These are phyloP conservation scores for Eumacrocentrus americanus DNA, from an alignment of 2,888 invertebrate genomes.

Conservation along the genomic window DNA sequence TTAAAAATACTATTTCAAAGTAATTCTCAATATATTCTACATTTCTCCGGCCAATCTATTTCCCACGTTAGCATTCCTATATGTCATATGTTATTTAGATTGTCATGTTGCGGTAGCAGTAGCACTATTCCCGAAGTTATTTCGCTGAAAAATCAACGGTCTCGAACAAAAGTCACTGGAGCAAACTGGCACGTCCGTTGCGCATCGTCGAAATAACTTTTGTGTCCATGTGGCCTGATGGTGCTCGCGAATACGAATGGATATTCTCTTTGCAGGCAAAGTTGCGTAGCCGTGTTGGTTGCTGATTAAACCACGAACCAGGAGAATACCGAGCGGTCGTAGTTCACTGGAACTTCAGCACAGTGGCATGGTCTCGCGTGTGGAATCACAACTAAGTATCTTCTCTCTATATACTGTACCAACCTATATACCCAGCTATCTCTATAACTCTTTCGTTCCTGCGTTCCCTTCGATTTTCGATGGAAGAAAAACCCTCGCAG, in stretches of 20 bases:
- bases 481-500: too few species aligned
- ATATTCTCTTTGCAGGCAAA: constrained; percentile 26
- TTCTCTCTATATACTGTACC: constrained; percentile 1
- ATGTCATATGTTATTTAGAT: too few species aligned
- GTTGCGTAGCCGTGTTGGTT: constrained; percentile 43
- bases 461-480: constrained; percentile 9
- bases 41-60: too few species aligned
- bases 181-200: constrained; percentile 16
- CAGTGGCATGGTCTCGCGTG: neutral
- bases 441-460: neutral
- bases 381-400: constrained; percentile 19
- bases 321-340: constrained; percentile 46
- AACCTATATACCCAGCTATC: neutral
- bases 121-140: constrained; percentile 5
- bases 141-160: constrained; percentile 19
- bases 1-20: too few species aligned
- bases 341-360: constrained; percentile 27
- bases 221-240: constrained; percentile 15
- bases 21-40: too few species aligned
- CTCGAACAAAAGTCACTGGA: constrained; percentile 23
- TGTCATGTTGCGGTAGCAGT: too few species aligned
- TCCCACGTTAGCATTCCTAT: neutral
- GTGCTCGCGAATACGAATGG: constrained; percentile 11
- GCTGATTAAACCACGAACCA: constrained; percentile 54
- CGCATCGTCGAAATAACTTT: constrained; percentile 22